Evolutionary conservation across 2,888 invertebrate genomes (phyloP).

Genomic region (Tiliacea aurago): DNA sequence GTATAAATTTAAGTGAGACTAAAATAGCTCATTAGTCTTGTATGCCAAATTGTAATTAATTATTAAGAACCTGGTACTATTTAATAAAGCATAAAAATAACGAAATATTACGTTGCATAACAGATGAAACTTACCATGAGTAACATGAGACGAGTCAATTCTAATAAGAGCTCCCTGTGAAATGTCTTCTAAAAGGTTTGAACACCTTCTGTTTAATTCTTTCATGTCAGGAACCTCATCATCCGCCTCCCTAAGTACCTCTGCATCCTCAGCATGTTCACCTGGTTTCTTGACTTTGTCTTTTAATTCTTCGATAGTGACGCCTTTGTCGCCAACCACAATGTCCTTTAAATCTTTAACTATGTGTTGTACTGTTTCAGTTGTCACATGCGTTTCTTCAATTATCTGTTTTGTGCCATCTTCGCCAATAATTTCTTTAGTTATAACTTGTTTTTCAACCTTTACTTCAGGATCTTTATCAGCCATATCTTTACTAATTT

Average conservation of each 20-base stretch:
- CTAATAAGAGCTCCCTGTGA: slow-evolving; percentile 88
- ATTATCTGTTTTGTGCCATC: slow-evolving; percentile 64
- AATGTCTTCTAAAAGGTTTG: slow-evolving; percentile 88
- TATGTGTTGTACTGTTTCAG: slow-evolving; percentile 29
- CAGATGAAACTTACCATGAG: slow-evolving; percentile 79
- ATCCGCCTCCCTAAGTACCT: slow-evolving; percentile 65
- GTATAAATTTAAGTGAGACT: no score
- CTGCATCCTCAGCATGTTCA: slow-evolving; percentile 41
- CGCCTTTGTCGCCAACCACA: slow-evolving; percentile 11
- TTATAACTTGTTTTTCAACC: slow-evolving; percentile 53
- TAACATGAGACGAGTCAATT: slow-evolving; percentile 87
- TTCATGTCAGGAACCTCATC: slow-evolving; percentile 85
- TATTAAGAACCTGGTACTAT: no score
- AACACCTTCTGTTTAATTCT: slow-evolving; percentile 88
- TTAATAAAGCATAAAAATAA: no score
- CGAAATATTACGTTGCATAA: not conserved
- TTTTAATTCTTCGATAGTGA: slow-evolving; percentile 18
- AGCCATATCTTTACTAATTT: slow-evolving; percentile 49
- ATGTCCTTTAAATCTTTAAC: slow-evolving; percentile 19
- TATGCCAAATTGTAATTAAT: no score
- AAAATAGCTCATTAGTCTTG: no score
- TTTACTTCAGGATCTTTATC: slow-evolving; percentile 52
- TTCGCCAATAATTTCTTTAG: slow-evolving; percentile 58
- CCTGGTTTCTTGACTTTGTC: slow-evolving; percentile 27
- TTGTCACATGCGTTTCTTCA: slow-evolving; percentile 50